Conservation (phyloP, 2,113 vertebrate genomes). For the Macquaria australasica region DNA sequence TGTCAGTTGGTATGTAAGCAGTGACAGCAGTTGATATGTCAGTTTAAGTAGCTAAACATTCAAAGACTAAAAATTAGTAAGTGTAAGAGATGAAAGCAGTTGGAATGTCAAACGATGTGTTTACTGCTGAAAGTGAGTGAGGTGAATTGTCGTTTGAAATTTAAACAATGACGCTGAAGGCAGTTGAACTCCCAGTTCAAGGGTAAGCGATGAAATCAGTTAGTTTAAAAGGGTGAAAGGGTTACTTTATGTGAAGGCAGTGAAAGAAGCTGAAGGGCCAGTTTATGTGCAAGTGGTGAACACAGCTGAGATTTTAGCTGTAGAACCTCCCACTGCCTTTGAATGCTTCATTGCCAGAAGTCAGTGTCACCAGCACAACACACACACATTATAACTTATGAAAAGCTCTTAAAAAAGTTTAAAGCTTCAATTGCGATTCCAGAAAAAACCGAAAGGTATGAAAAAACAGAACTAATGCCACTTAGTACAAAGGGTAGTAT, state of each 20-base stretch:
- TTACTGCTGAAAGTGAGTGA: neutral
- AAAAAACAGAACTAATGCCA: neutral
- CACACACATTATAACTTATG: neutral
- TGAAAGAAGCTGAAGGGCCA: neutral
- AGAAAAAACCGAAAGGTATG: neutral
- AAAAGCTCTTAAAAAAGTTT: constrained; percentile 18
- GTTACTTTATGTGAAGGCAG: neutral
- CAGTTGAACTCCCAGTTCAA: neutral
- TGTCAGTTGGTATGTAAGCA: too few relatives aligned
- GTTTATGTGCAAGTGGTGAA: neutral
- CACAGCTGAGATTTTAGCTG: neutral
- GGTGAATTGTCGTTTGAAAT: neutral
- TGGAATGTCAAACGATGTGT: neutral
- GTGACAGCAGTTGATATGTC: too few relatives aligned
- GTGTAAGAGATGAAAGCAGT: neutral
- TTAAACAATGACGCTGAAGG: neutral
- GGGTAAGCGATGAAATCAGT: neutral
- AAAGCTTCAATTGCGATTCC: neutral
- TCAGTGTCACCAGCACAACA: constrained; percentile 2
- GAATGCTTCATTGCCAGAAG: neutral
- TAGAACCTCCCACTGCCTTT: neutral
- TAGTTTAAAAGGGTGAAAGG: neutral
- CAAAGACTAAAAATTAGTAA: neutral
- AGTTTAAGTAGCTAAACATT: too few relatives aligned
- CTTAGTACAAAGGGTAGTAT: neutral